phyloP scores from a whole-genome alignment of 1,140 invertebrate species.

The Apis dorsata region DNA sequence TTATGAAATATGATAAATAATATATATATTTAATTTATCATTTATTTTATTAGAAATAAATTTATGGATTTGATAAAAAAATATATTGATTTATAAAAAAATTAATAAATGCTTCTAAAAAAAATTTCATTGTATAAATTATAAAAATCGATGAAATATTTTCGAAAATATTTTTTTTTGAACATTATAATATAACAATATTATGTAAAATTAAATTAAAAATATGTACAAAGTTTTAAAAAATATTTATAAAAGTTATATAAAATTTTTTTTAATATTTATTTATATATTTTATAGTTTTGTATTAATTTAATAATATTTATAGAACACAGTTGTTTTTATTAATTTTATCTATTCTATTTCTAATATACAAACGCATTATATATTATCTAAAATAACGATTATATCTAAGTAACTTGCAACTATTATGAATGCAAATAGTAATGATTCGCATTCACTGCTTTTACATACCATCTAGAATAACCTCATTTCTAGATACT shows the following conservation, averaged over 20 bases:
- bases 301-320: background rate
- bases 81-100: background rate
- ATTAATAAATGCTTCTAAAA: background rate
- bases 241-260: no score
- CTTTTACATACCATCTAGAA: constrained; percentile 37
- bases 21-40: background rate
- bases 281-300: background rate
- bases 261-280: no score
- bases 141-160: background rate
- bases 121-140: background rate
- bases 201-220: background rate
- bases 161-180: no score
- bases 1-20: background rate
- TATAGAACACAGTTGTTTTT: constrained; percentile 10
- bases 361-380: constrained; percentile 12
- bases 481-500: constrained; percentile 26
- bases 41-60: background rate
- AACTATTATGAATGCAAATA: constrained; percentile 47
- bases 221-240: background rate
- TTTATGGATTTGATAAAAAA: background rate
- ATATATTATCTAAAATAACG: constrained; percentile 26
- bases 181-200: no score
- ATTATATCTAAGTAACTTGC: constrained; percentile 21
- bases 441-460: constrained; percentile 35
- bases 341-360: constrained; percentile 10